Evolutionary conservation across 2,113 vertebrate genomes (phyloP).

Genomic region (Centropus bengalensis): DNA sequence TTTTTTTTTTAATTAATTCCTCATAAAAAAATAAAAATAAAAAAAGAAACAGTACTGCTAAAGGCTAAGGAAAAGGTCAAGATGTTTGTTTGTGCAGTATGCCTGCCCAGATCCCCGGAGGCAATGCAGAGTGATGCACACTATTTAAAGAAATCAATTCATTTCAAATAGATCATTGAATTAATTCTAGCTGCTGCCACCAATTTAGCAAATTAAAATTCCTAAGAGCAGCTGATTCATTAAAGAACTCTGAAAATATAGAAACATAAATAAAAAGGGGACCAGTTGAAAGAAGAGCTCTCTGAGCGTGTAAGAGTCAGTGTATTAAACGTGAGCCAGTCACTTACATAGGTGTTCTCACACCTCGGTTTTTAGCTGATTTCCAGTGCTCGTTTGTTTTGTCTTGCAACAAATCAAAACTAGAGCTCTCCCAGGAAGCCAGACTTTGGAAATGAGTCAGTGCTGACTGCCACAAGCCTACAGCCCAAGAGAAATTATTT

Average conservation of each 20-base stretch:
- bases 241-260: constrained; percentile 54
- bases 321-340: neutral
- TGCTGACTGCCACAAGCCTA: neutral
- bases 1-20: constrained; percentile 30
- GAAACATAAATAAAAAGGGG: constrained; percentile 59
- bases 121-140: constrained; percentile 54
- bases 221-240: constrained; percentile 58
- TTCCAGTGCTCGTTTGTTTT: constrained; percentile 19
- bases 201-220: constrained; percentile 70
- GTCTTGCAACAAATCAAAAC: neutral
- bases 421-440: neutral
- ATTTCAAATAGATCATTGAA: constrained; percentile 70
- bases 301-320: neutral
- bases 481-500: neutral
- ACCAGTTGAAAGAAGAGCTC: constrained; percentile 24
- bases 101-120: constrained; percentile 43
- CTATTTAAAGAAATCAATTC: constrained; percentile 72
- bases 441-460: neutral
- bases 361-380: neutral
- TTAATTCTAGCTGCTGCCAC: constrained; percentile 68
- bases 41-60: constrained; percentile 36
- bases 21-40: neutral
- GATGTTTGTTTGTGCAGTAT: constrained; percentile 70
- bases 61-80: constrained; percentile 73
- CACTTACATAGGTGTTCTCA: neutral